Evolutionary conservation across 2,888 invertebrate genomes (phyloP), one percentile per base, ranked within the genome.

Genomic region (Drosophila niveifrons): DNA sequence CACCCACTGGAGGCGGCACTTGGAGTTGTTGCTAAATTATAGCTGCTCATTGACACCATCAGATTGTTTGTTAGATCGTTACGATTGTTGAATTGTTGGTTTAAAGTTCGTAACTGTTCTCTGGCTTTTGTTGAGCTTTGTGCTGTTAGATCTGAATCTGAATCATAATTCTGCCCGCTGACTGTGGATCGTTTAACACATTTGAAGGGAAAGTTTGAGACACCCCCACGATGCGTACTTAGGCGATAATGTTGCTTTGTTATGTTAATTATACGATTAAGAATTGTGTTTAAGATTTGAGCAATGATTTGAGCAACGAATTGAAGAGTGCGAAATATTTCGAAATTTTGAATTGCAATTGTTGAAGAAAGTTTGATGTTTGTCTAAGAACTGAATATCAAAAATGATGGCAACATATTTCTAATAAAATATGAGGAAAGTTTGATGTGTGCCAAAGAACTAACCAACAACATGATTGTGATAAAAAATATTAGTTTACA

Each of bases 31-130:
- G 57, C 23, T 39, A 71, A 77, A 72, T 79, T 75, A 75, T 43
- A 66, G 66, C 29, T 47, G 64, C 65, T 44, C 82, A 87, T 82
- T 83, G 84, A 82, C 87, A 82, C 84, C 82, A 82, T 87, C 87
- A 63, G 87, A 82, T 82, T 78, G 84, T 44, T 55, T 46, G 44
- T 36, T 46, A 36, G 34, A 23, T 46, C 43, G 52, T 28, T 28
- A 18, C 23, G 44, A 41, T 41, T 41, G 39, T 41, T 41, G 39
- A 15, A 41, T 18, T 44, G 44, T 18, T 18, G 11, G 75, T 46
- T 61, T 58, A 69, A 61, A 55, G 53, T 52, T 41, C 41, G 51
- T 67, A 79, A 79, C 79, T 79, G 72, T 75, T 63, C 62, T 64
- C 61, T 61, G 23, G 23, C 6, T 63, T 69, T 80, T 83, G 83